phyloP scores from a whole-genome alignment of 2,888 invertebrate genomes.

The Metopia argyrocephala region DNA sequence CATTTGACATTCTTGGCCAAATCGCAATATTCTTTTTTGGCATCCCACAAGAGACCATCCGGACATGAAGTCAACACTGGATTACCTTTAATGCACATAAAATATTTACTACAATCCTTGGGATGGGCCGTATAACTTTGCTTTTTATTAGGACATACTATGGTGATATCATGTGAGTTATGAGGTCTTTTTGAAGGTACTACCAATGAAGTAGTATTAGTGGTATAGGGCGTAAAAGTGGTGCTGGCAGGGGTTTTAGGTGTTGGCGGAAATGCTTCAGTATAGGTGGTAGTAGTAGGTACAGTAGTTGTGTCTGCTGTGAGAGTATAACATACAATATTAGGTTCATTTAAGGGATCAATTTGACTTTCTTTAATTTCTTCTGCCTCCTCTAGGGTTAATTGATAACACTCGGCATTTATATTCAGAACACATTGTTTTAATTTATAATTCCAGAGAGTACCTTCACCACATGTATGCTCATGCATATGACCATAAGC shows the following conservation, averaged over 20 bases:
- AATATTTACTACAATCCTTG: conserved; percentile 74
- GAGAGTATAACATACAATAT: conserved; percentile 8
- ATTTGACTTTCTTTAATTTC: not conserved
- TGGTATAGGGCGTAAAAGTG: not conserved
- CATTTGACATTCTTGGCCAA: conserved; percentile 69
- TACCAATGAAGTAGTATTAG: too few species aligned
- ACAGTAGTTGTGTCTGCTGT: not conserved
- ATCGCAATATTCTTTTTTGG: conserved; percentile 71
- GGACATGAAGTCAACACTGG: conserved; percentile 75
- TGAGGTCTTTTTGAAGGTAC: conserved; percentile 12
- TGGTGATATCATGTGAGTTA: conserved; percentile 25
- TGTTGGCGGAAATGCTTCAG: not conserved
- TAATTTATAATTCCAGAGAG: conserved; percentile 72
- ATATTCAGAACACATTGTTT: conserved; percentile 70
- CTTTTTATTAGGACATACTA: conserved; percentile 68
- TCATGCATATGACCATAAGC: conserved; percentile 74
- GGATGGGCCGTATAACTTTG: conserved; percentile 73
- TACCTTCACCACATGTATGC: conserved; percentile 73
- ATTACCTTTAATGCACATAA: conserved; percentile 74
- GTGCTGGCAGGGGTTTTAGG: conserved; percentile 41
- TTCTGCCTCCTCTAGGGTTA: conserved; percentile 3
- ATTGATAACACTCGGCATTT: conserved; percentile 69
- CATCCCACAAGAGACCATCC: conserved; percentile 73
- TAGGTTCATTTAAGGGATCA: not conserved
- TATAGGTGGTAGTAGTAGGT: not conserved